Conservation (phyloP, 2,888 invertebrate genomes). For the Allacma fusca region DNA sequence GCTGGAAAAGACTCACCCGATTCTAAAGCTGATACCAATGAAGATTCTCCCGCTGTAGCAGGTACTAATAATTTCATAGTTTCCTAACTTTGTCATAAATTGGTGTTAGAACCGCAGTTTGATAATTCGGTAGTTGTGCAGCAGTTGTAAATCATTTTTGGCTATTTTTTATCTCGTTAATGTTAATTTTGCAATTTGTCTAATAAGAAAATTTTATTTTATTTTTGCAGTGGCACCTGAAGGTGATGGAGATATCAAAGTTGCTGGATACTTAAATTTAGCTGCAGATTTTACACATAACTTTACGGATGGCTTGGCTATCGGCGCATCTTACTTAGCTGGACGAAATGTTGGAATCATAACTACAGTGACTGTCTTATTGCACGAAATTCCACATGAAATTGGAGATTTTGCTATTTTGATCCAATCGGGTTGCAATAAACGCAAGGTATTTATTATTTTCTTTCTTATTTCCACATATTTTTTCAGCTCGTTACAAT, state of each 20-base stretch:
- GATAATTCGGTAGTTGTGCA: too few species aligned
- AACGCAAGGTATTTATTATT: slow-evolving; percentile 72
- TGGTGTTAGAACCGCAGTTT: too few species aligned
- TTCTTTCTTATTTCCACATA: not conserved
- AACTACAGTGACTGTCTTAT: slow-evolving; percentile 92
- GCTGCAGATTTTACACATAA: slow-evolving; percentile 99
- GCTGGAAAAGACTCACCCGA: not conserved
- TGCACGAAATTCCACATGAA: slow-evolving; percentile 99
- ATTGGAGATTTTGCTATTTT: slow-evolving; percentile 99
- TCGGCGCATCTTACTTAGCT: slow-evolving; percentile 96
- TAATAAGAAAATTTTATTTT: too few species aligned
- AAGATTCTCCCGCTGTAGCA: too few species aligned
- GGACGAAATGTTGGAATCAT: slow-evolving; percentile 86
- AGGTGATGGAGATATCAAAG: slow-evolving; percentile 71
- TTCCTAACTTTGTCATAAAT: too few species aligned
- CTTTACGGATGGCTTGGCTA: slow-evolving; percentile 98
- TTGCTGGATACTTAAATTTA: slow-evolving; percentile 93
- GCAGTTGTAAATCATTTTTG: too few species aligned
- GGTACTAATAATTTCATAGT: too few species aligned
- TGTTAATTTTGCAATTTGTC: too few species aligned
- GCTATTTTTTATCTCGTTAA: not conserved
- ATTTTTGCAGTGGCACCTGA: slow-evolving; percentile 36
- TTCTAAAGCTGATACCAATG: not conserved
- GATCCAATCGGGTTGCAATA: slow-evolving; percentile 94
- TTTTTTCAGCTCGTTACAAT: too few species aligned